A percentile compares a stretch with the other conserved stretches of the same genome.
Evolutionary conservation across 2,888 invertebrate genomes (phyloP).

Genomic region (Ennomos fuscantarius): DNA sequence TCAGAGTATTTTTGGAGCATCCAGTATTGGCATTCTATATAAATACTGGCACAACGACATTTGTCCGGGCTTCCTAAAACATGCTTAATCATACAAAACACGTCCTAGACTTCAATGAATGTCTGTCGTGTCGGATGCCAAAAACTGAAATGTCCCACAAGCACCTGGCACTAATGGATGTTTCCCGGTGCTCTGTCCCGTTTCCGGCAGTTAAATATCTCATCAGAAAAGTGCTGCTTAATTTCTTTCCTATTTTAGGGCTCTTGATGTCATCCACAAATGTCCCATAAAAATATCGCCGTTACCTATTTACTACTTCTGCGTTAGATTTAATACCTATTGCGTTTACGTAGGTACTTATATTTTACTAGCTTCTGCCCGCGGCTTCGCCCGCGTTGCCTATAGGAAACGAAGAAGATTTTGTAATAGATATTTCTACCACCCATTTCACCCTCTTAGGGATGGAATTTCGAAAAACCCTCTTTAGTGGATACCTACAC

Average conservation of each 20-base stretch:
- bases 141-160: constrained; percentile 16
- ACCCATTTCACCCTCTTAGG: no score
- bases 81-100: not conserved
- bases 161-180: constrained; percentile 47
- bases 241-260: constrained; percentile 43
- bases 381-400: no score
- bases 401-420: no score
- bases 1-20: no score
- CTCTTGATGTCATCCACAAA: constrained; percentile 16
- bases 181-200: constrained; percentile 47
- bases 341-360: not conserved
- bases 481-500: no score
- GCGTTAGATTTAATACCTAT: no score
- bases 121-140: constrained; percentile 1
- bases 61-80: not conserved
- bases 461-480: no score
- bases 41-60: not conserved
- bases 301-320: not conserved
- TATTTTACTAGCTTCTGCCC: no score
- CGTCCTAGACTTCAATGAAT: not conserved
- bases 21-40: no score
- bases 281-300: constrained; percentile 19
- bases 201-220: constrained; percentile 59
- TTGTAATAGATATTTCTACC: no score
- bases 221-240: constrained; percentile 50